phyloP scores from a whole-genome alignment of 2,113 vertebrate genomes.

The Aphelocoma coerulescens region DNA sequence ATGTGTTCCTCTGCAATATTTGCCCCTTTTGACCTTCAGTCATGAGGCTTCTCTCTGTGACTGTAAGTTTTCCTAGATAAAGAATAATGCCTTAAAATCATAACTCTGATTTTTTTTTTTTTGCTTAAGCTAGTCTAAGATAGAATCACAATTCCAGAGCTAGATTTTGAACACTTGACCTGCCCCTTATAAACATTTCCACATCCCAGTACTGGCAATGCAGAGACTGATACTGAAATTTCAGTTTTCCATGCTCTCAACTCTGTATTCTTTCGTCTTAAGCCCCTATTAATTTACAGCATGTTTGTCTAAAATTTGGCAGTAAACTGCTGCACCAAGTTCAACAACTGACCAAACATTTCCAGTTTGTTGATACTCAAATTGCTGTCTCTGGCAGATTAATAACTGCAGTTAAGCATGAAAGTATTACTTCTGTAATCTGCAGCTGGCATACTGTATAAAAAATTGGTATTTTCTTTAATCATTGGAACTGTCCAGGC shows the following conservation, averaged over 20 bases:
- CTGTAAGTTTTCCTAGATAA: not conserved
- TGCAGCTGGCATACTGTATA: not conserved
- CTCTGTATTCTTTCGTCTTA: not conserved
- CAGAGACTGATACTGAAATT: not conserved
- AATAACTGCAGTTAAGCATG: constrained; percentile 1
- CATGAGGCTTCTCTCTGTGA: not conserved
- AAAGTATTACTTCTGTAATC: not conserved
- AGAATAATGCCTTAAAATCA: not conserved
- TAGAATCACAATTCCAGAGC: not conserved
- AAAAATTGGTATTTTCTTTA: not conserved
- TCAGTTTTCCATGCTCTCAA: not conserved
- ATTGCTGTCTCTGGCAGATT: not conserved
- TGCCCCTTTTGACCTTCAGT: not conserved
- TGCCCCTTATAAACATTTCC: not conserved
- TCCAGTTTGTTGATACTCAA: not conserved
- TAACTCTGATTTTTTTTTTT: not conserved
- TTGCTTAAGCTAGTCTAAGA: not conserved
- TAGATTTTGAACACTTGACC: not conserved
- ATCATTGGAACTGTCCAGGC: not conserved
- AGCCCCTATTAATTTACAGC: not conserved
- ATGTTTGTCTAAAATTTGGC: not conserved
- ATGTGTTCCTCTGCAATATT: not conserved
- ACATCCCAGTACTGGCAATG: not conserved
- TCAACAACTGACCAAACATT: not conserved
- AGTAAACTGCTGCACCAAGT: not conserved